Percentiles rank a stretch among this genome's conserved stretches.
phyloP scores from a whole-genome alignment of 2,113 vertebrate species.

The Syngnathus typhle region DNA sequence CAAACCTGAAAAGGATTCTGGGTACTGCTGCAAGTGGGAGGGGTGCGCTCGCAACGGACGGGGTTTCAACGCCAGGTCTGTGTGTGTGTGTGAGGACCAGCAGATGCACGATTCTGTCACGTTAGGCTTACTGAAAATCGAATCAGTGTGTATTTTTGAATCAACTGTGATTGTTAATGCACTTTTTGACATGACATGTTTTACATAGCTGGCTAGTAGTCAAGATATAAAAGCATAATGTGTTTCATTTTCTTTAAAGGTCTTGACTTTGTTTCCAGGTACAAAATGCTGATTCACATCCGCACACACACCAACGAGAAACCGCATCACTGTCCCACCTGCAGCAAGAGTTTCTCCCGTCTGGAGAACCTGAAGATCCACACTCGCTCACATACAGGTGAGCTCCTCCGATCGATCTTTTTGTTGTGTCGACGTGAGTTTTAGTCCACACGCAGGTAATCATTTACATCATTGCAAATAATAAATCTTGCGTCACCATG shows the following conservation, averaged over 20 bases:
- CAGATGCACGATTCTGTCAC: no score
- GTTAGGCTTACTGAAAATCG: no score
- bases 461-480: not conserved
- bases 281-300: constrained; percentile 98
- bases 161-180: no score
- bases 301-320: constrained; percentile 97
- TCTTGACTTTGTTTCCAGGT: constrained; percentile 64
- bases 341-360: constrained; percentile 97
- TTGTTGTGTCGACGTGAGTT: no score
- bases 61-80: constrained; percentile 92
- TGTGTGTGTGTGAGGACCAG: no score
- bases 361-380: constrained; percentile 98
- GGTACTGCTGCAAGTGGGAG: constrained; percentile 96
- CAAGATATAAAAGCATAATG: no score
- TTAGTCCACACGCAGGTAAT: not conserved
- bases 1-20: constrained; percentile 89
- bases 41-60: constrained; percentile 89
- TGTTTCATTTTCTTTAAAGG: not conserved
- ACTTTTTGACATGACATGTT: no score
- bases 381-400: constrained; percentile 94
- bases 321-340: constrained; percentile 91
- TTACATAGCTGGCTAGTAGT: no score
- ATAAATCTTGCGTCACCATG: not conserved
- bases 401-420: constrained; percentile 23
- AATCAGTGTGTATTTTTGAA: no score